A percentile compares a stretch with the other conserved stretches of the same genome.
phyloP scores from a whole-genome alignment of 92 coral and sea anemone species.

The Actinostola sp. region DNA sequence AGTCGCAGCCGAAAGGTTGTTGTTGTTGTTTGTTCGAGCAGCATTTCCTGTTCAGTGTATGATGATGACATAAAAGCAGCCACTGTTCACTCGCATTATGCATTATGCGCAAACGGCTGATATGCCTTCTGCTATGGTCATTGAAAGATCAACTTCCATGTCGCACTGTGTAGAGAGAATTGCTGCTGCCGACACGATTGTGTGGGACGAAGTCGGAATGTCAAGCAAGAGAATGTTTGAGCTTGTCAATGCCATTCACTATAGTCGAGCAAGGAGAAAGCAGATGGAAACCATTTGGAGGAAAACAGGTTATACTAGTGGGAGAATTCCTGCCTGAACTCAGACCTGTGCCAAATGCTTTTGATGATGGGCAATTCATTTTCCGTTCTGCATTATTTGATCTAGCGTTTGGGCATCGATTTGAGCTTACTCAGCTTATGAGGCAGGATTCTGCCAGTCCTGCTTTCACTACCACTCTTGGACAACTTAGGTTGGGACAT shows the following conservation, averaged over 20 bases:
- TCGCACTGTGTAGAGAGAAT: not conserved
- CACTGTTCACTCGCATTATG: conserved; percentile 43
- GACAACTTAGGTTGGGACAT: too few species aligned
- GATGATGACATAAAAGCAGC: too few species aligned
- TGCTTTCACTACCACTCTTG: too few species aligned
- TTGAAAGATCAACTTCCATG: not conserved
- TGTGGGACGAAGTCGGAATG: conserved; percentile 33
- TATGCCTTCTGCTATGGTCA: conserved; percentile 14
- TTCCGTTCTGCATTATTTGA: conserved; percentile 4
- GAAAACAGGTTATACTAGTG: conserved; percentile 15
- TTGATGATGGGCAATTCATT: conserved; percentile 21
- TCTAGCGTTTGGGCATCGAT: not conserved
- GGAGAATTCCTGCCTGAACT: conserved; percentile 35
- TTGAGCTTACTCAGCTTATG: conserved; percentile 6
- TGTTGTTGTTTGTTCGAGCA: too few species aligned
- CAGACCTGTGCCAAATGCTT: conserved; percentile 17
- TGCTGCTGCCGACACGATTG: not conserved
- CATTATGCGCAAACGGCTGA: conserved; percentile 39
- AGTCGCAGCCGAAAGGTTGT: not conserved
- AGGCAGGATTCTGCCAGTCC: not conserved
- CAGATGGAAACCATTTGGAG: conserved; percentile 12
- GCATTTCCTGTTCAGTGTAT: too few species aligned
- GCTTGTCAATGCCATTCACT: conserved; percentile 17
- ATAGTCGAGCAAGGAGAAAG: not conserved
- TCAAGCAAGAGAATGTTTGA: conserved; percentile 22